These are phyloP conservation scores for Odontamblyopus rebecca DNA, from an alignment of 2,797 vertebrate genomes.

Conservation along the genomic window DNA sequence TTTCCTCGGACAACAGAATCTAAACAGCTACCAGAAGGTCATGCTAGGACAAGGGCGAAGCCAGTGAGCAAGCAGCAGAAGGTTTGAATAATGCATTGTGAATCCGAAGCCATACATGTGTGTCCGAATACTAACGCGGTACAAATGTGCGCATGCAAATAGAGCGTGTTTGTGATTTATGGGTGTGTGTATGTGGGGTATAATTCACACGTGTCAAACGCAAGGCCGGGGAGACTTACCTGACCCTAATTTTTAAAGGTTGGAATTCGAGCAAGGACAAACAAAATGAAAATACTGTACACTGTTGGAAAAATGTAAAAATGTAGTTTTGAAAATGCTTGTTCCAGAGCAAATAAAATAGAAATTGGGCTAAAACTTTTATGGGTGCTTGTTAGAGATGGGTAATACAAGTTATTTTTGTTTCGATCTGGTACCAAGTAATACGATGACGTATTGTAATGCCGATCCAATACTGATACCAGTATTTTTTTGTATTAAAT, in stretches of 20 bases:
- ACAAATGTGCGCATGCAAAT: conserved; percentile 9
- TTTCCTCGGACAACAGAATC: conserved; percentile 13
- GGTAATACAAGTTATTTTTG: too few species aligned
- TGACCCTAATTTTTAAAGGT: not conserved
- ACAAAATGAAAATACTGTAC: too few species aligned
- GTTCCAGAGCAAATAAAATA: too few species aligned
- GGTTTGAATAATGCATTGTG: conserved; percentile 43
- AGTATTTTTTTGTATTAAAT: too few species aligned
- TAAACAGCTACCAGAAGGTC: conserved; percentile 24
- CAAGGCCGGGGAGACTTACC: conserved; percentile 5
- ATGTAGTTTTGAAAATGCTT: too few species aligned
- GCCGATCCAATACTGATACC: too few species aligned
- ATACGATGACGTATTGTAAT: too few species aligned
- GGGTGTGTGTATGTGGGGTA: not conserved
- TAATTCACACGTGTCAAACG: conserved; percentile 1
- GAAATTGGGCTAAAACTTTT: too few species aligned
- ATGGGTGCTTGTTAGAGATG: too few species aligned
- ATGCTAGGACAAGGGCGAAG: conserved; percentile 39
- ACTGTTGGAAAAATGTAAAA: too few species aligned
- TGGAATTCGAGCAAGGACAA: not conserved
- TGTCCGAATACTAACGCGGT: conserved; percentile 5
- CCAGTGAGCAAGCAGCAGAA: not conserved
- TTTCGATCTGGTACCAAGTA: too few species aligned
- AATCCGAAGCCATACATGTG: conserved; percentile 7
- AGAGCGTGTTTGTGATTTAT: not conserved